Conservation (phyloP, 2,113 vertebrate genomes). For the Peromyscus maniculatus region DNA sequence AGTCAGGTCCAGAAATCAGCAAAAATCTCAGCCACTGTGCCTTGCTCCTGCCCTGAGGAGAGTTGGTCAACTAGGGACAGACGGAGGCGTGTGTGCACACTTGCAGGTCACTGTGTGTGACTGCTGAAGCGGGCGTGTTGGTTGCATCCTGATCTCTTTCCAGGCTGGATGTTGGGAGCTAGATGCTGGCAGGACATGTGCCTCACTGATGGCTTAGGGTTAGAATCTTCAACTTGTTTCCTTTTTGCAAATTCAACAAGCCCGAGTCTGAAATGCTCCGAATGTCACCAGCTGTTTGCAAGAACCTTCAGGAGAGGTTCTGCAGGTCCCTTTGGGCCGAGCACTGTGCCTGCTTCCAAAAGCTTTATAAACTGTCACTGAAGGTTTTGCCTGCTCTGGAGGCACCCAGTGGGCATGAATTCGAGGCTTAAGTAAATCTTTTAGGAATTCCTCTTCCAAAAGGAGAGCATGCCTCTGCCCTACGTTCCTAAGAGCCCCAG, state of each 20-base stretch:
- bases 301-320: conserved; percentile 26
- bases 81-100: accelerated
- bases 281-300: background rate
- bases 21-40: accelerated
- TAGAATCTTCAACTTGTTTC: conserved; percentile 46
- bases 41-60: accelerated
- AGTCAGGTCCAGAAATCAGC: background rate
- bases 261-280: background rate
- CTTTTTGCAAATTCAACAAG: conserved; percentile 63
- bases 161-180: background rate
- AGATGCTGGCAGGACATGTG: accelerated
- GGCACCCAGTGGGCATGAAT: conserved; percentile 77
- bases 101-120: background rate
- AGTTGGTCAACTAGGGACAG: too few species aligned
- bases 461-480: background rate
- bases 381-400: conserved; percentile 78
- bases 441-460: conserved; percentile 59
- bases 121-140: accelerated
- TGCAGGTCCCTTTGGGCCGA: conserved; percentile 69
- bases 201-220: background rate
- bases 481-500: background rate
- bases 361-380: conserved; percentile 79
- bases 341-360: conserved; percentile 77
- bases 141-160: accelerated
- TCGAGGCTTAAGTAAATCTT: conserved; percentile 73